Conservation (phyloP, 2,888 invertebrate species). For the Lissonota sp. region DNA sequence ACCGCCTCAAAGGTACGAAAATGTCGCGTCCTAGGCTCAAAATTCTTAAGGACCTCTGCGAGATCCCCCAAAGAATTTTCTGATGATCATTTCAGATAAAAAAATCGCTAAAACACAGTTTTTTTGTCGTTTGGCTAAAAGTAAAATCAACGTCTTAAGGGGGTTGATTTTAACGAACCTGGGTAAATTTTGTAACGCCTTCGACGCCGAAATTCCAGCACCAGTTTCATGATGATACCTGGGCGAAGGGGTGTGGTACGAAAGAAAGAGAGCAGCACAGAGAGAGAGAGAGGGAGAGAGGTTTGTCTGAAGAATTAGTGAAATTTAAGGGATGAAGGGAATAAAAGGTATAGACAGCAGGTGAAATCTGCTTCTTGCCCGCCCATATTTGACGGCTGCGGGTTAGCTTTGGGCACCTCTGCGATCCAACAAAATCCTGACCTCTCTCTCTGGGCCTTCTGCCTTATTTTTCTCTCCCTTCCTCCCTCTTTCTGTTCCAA, state of each 20-base stretch:
- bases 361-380: constrained; percentile 76
- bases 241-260: constrained; percentile 65
- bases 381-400: constrained; percentile 80
- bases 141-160: too few relatives aligned
- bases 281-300: constrained; percentile 56
- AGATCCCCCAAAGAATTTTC: constrained; percentile 1
- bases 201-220: constrained; percentile 25
- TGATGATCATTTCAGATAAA: too few relatives aligned
- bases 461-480: constrained; percentile 11
- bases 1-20: constrained; percentile 14
- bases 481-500: constrained; percentile 47
- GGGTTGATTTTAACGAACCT: constrained; percentile 5
- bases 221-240: constrained; percentile 51
- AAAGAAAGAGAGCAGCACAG: constrained; percentile 57
- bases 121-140: too few relatives aligned
- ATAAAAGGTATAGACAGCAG: constrained; percentile 72
- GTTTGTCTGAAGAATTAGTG: constrained; percentile 70
- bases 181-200: constrained; percentile 38
- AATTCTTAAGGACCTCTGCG: constrained; percentile 29
- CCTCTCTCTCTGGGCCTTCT: constrained; percentile 55
- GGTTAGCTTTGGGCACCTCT: constrained; percentile 74
- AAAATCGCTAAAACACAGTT: too few relatives aligned
- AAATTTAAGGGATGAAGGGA: constrained; percentile 71
- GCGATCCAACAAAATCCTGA: constrained; percentile 73
- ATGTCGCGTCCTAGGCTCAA: neutral